Evolutionary conservation across 2,113 vertebrate species (phyloP).

Genomic region (Hepsetus odoe): DNA sequence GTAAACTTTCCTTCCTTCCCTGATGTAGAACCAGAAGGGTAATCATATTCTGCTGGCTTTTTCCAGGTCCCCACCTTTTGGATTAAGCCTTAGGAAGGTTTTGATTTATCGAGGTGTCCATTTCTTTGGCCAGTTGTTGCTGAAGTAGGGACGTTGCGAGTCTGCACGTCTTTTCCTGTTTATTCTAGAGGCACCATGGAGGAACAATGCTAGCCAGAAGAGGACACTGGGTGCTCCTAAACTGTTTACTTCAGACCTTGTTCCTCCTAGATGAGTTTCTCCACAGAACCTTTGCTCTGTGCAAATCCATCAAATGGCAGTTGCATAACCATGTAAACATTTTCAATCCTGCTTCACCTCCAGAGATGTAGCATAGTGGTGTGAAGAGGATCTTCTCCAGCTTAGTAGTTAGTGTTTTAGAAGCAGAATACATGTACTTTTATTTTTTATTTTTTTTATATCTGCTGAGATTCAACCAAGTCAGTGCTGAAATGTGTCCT

Average conservation of each 20-base stretch:
- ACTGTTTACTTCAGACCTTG: conserved; percentile 22
- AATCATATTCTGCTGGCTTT: not conserved
- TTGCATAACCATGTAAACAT: conserved; percentile 38
- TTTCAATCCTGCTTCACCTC: conserved; percentile 7
- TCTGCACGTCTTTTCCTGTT: conserved; percentile 38
- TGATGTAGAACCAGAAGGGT: not conserved
- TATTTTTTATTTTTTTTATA: not conserved
- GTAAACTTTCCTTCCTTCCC: not conserved
- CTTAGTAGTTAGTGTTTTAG: not conserved
- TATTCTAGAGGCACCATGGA: not conserved
- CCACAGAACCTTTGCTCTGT: conserved; percentile 2
- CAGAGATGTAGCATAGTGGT: not conserved
- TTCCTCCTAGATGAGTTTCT: conserved; percentile 2
- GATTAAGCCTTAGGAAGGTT: not conserved
- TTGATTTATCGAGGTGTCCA: not conserved
- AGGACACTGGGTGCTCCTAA: conserved; percentile 15
- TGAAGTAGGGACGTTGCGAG: not conserved
- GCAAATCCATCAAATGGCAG: conserved; percentile 16
- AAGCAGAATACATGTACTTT: no score
- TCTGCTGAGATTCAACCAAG: no score
- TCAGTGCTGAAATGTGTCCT: no score
- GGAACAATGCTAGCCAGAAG: conserved; percentile 17
- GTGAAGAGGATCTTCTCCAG: not conserved
- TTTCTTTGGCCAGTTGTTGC: not conserved
- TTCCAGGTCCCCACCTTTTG: not conserved